Percentiles rank a stretch among this genome's conserved stretches.
phyloP scores from a whole-genome alignment of 2,113 vertebrate genomes.

The Syngnathus typhle region DNA sequence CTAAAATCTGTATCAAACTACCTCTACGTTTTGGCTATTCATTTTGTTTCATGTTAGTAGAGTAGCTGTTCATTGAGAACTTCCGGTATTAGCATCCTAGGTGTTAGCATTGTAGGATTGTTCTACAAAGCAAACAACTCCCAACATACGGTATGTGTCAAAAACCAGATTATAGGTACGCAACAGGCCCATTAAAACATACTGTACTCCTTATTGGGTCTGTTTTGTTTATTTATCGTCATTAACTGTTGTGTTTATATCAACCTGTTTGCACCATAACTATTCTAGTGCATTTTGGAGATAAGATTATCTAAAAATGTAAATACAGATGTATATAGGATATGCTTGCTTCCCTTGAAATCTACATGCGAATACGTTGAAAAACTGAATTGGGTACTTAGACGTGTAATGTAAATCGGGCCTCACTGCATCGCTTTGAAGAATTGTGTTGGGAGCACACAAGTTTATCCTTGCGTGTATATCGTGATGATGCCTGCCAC shows the following conservation, averaged over 20 bases:
- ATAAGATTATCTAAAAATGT: neutral
- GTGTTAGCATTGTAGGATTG: too few species aligned
- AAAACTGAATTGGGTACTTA: neutral
- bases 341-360: neutral
- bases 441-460: slow-evolving; percentile 12
- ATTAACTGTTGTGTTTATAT: neutral
- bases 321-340: neutral
- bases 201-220: too few species aligned
- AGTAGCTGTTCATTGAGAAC: too few species aligned
- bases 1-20: neutral
- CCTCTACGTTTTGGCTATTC: neutral
- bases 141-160: too few species aligned
- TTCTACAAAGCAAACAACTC: too few species aligned
- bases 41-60: too few species aligned
- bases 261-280: neutral
- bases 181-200: too few species aligned
- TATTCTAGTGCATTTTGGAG: neutral
- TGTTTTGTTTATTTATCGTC: neutral
- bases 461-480: slow-evolving; percentile 35
- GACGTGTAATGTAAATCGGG: neutral
- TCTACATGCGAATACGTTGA: neutral
- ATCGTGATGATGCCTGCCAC: slow-evolving; percentile 53
- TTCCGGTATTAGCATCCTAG: too few species aligned
- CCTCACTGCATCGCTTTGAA: slow-evolving; percentile 16
- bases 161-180: too few species aligned